phyloP scores from a whole-genome alignment of 2,113 vertebrate species.

The Sorex fumeus region DNA sequence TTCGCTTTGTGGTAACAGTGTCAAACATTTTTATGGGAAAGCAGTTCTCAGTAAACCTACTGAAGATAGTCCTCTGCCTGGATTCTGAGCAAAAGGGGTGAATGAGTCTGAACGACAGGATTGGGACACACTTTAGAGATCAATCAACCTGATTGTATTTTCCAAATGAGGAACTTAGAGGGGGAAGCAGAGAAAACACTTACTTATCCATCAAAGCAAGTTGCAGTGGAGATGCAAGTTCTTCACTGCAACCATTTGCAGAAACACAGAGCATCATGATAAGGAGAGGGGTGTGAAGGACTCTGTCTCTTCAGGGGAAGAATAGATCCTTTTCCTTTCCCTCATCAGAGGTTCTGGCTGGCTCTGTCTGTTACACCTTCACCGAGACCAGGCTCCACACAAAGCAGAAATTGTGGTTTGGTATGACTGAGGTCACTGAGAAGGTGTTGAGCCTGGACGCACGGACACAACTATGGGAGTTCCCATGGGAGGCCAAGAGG shows the following conservation, averaged over 20 bases:
- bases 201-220: neutral
- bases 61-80: neutral
- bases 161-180: neutral
- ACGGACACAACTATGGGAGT: fast-evolving
- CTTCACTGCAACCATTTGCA: neutral
- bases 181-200: neutral
- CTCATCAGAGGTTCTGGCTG: too few relatives aligned
- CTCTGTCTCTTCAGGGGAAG: too few relatives aligned
- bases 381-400: neutral
- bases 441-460: neutral
- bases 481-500: fast-evolving
- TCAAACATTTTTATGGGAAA: conserved; percentile 23
- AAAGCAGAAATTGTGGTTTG: neutral
- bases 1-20: conserved; percentile 48
- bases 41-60: neutral
- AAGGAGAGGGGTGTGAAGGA: too few relatives aligned
- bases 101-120: neutral
- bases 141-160: neutral
- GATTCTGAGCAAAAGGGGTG: neutral
- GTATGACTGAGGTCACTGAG: neutral
- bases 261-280: too few relatives aligned
- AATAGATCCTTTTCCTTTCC: too few relatives aligned
- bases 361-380: neutral
- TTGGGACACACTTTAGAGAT: neutral
- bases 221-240: neutral